Evolutionary conservation across 2,888 invertebrate genomes (phyloP).

Genomic region (Plusia festucae): DNA sequence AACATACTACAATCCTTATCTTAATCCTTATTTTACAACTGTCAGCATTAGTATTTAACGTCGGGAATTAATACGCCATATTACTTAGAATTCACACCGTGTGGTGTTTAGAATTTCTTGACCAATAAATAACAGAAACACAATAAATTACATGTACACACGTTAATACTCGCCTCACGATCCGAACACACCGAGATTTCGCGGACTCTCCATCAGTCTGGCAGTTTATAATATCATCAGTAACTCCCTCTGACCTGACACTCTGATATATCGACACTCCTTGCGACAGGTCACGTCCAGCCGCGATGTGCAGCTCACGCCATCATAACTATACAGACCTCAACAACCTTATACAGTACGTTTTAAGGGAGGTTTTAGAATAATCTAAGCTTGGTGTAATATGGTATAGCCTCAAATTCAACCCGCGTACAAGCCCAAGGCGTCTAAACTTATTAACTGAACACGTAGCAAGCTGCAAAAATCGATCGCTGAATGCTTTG

Average conservation of each 20-base stretch:
- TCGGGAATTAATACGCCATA: too few relatives aligned
- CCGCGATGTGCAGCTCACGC: conserved; percentile 54
- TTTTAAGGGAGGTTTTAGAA: conserved; percentile 31
- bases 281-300: conserved; percentile 63
- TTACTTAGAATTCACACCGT: too few relatives aligned
- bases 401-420: conserved; percentile 55
- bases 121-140: neutral
- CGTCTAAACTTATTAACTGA: conserved; percentile 75
- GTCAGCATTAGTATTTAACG: too few relatives aligned
- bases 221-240: conserved; percentile 48
- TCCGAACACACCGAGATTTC: conserved; percentile 26
- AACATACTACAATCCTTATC: too few relatives aligned
- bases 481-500: conserved; percentile 61
- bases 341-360: conserved; percentile 11
- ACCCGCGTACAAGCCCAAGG: conserved; percentile 64
- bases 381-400: neutral
- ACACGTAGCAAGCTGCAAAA: conserved; percentile 60
- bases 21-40: too few relatives aligned
- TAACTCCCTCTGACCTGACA: conserved; percentile 40
- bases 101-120: neutral
- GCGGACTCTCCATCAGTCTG: conserved; percentile 35
- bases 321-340: conserved; percentile 16
- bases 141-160: neutral
- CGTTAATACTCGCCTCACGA: conserved; percentile 25
- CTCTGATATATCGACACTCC: conserved; percentile 56